Conservation (phyloP, 2,797 vertebrate genomes). For the Poeciliopsis paucimaculata region DNA sequence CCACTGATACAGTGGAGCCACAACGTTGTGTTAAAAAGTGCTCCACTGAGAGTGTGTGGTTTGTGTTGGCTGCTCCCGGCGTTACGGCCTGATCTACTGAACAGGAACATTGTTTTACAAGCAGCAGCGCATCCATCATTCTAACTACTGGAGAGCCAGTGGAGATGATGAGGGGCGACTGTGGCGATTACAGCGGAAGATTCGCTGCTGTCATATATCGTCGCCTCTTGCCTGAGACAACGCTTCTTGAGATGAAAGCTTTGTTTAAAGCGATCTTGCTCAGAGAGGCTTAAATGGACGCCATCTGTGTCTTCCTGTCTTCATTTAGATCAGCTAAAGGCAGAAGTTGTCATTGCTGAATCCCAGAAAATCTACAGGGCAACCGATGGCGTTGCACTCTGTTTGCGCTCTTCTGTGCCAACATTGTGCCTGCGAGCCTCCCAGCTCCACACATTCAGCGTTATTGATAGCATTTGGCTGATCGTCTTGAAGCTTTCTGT, state of each 20-base stretch:
- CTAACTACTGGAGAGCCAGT: constrained; percentile 58
- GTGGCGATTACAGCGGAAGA: constrained; percentile 66
- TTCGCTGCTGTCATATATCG: constrained; percentile 57
- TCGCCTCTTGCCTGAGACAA: constrained; percentile 55
- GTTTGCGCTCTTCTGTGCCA: constrained; percentile 74
- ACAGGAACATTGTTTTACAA: constrained; percentile 70
- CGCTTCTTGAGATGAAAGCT: constrained; percentile 52
- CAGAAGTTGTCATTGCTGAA: constrained; percentile 45
- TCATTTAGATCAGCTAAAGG: constrained; percentile 58
- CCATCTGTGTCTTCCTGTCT: constrained; percentile 65
- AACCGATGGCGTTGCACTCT: constrained; percentile 67
- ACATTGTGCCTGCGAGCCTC: constrained; percentile 72
- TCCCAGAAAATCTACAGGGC: constrained; percentile 48
- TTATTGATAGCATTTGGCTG: constrained; percentile 76
- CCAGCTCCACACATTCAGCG: constrained; percentile 67
- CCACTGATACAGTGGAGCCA: constrained; percentile 41
- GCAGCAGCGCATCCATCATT: constrained; percentile 67
- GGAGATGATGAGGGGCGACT: constrained; percentile 67
- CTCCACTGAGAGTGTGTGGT: constrained; percentile 17
- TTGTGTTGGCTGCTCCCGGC: constrained; percentile 35
- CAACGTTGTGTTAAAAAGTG: constrained; percentile 13
- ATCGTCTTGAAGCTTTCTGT: constrained; percentile 61
- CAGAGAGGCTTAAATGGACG: constrained; percentile 49
- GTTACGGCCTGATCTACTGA: constrained; percentile 50
- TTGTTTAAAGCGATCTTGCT: constrained; percentile 55